Percentiles rank a stretch among this genome's conserved stretches.
These are phyloP conservation scores for Sylvicola cinctus DNA, from an alignment of 2,888 invertebrate species.

Conservation along the genomic window DNA sequence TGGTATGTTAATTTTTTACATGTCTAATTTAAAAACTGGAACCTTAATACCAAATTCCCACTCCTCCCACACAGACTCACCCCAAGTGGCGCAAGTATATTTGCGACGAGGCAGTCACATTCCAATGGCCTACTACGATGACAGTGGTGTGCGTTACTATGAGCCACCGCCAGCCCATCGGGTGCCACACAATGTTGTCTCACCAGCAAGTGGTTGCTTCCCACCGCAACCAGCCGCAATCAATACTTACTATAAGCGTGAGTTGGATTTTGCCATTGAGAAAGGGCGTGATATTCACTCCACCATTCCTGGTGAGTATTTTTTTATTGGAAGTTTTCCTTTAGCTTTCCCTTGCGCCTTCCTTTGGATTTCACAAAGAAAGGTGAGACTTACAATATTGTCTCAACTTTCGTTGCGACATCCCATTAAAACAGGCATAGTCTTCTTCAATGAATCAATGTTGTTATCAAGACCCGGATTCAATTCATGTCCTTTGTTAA, in stretches of 20 bases:
- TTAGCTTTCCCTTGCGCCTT: too few species aligned
- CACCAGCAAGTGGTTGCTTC: conserved; percentile 12
- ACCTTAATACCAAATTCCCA: too few species aligned
- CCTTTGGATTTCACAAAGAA: too few species aligned
- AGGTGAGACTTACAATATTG: too few species aligned
- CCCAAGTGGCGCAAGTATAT: conserved; percentile 47
- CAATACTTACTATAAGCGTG: too few species aligned
- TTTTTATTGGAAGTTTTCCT: too few species aligned
- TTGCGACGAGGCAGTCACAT: conserved; percentile 30
- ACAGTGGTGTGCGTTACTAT: conserved; percentile 29
- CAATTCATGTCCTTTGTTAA: too few species aligned
- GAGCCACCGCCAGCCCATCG: conserved; percentile 41
- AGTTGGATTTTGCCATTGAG: conserved; percentile 3
- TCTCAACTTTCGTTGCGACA: neutral
- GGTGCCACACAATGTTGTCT: conserved; percentile 20
- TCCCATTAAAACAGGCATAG: too few species aligned
- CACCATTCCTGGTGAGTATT: conserved; percentile 11
- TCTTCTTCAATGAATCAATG: too few species aligned
- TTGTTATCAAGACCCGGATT: too few species aligned
- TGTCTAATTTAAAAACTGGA: conserved; percentile 1
- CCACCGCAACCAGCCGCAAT: conserved; percentile 10
- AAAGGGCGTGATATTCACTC: conserved; percentile 7
- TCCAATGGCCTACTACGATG: conserved; percentile 25
- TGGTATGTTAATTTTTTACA: conserved; percentile 20
- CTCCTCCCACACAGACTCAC: conserved; percentile 30